Evolutionary conservation across 2,113 vertebrate species (phyloP), one percentile per base, ranked within the genome.

Genomic region (Tenebrosternarchus preto): DNA sequence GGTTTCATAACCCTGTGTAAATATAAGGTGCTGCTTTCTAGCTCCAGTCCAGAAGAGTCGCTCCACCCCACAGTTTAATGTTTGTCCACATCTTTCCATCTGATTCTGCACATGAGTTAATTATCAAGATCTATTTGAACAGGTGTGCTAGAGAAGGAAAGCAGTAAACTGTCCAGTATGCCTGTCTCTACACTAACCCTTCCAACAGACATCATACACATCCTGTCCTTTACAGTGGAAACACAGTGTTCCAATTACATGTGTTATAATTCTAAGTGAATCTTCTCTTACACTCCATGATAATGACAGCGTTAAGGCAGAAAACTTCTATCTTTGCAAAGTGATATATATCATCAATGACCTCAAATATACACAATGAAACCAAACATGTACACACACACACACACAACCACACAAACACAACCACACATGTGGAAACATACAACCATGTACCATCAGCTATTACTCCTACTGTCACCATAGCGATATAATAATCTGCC

Each of bases 391-490:
- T n/a, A 60, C 11, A 57, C 55, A 11, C 53, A 55, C 53, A 11
- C 53, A 55, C 33, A 6, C 33, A 6, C 33, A 36, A 2, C 3
- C 33, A 36, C 33, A 6, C 33, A 36, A 2, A 6, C 33, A 36
- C 33, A 36, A 2, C 43, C 43, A 50, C 9, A 50, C 7, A 50
- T 12, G 2, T 12, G 12, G 43, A 3, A 12, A 9, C 8, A 12
- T 50, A 50, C 43, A 50, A 50, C 43, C 43, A 29, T 70, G 59
- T 69, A 76, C 72, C 39, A 25, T 69, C 70, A 63, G 39, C 63
- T 39, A 70, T 78, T 74, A 80, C 46, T 68, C 78, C 53, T 74
- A 43, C 27, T 76, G 77, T 83, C 80, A 46, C 74, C 71, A 78
- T 71, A 76, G 80, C 17, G 25, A 81, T 27, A 46, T 46, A 43